phyloP scores from a whole-genome alignment of 2,888 invertebrate species.

The Apamea monoglypha region DNA sequence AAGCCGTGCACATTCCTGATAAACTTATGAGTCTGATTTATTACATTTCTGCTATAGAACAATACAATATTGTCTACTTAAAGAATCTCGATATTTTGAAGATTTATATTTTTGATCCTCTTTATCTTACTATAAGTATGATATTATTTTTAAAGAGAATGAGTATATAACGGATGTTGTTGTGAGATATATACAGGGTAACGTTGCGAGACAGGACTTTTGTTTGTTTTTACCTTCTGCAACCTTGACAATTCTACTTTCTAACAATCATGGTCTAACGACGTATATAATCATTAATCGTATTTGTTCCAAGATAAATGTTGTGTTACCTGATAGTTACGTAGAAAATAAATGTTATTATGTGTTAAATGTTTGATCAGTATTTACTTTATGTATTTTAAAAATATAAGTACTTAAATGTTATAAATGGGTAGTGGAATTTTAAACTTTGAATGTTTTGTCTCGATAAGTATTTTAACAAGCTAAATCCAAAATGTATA shows the following conservation, averaged over 20 bases:
- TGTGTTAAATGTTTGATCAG: slow-evolving; percentile 87
- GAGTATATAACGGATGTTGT: slow-evolving; percentile 76
- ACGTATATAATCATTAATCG: slow-evolving; percentile 60
- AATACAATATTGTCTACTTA: slow-evolving; percentile 84
- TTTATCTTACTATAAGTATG: slow-evolving; percentile 87
- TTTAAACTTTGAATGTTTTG: slow-evolving; percentile 82
- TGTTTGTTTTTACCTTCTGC: slow-evolving; percentile 67
- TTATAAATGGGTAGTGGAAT: slow-evolving; percentile 82
- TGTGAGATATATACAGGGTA: slow-evolving; percentile 89
- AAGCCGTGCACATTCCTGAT: slow-evolving; percentile 89
- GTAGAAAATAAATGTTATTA: slow-evolving; percentile 78
- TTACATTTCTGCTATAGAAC: slow-evolving; percentile 88
- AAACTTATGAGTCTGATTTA: slow-evolving; percentile 87
- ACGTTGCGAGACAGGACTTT: slow-evolving; percentile 76
- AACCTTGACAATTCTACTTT: slow-evolving; percentile 76
- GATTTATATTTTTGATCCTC: slow-evolving; percentile 88
- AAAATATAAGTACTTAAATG: slow-evolving; percentile 80
- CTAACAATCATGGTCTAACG: slow-evolving; percentile 67
- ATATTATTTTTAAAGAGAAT: slow-evolving; percentile 82
- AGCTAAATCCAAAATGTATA: slow-evolving; percentile 75
- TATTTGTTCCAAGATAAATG: slow-evolving; percentile 79
- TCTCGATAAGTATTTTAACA: slow-evolving; percentile 79
- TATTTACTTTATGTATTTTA: slow-evolving; percentile 84
- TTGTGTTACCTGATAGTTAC: slow-evolving; percentile 84
- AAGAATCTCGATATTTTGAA: slow-evolving; percentile 88